Evolutionary conservation across 2,888 invertebrate genomes (phyloP), one percentile per base, ranked within the genome.

Genomic region (Campoletis raptor): DNA sequence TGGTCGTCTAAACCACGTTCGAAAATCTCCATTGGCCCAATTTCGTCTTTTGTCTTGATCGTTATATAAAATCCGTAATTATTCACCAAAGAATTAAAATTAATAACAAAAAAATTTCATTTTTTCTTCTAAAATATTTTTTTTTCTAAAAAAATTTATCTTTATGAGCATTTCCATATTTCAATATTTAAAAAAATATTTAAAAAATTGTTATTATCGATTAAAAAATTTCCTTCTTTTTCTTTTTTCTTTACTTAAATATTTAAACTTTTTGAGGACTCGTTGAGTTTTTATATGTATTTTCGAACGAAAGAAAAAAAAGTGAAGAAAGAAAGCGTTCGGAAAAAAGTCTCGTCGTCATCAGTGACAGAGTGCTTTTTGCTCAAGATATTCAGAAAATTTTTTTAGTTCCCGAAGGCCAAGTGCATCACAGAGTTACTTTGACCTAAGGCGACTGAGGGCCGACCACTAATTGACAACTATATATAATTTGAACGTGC

Each of bases 381-480:
- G 54, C 40, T 37, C 54, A 57, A 72, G 61, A 64, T 67, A 45
- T 77, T 57, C 12, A 77, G 76, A 45, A 80, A 21, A 61, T 64
- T 85, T 70, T 36, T 10, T 52, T 36, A 57, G 12, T 54, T 61
- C 48, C 69, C 81, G 72, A 90, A 91, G 90, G 90, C 89, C 90
- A 89, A 91, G 91, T 89, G 87, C 86, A 85, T 24, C 73, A 12
- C 30, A 64, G 67, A 52, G 79, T 57, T 42, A 82, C 87, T 30
- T 64, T n/a, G 30, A 48, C 81, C 86, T 85, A 83, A 87, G 89
- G 89, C 88, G 37, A 64, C 87, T 72, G 77, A 86, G 83, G 73
- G 86, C 83, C 87, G 79, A 83, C 87, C 84, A 85, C 90, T 91
- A 92, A 92, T 92, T 91, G 89, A 90, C 89, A 90, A 89, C 90